Evolutionary conservation across 2,797 vertebrate species (phyloP), one percentile per base, ranked within the genome.

Genomic region (Fistularia tabacaria): DNA sequence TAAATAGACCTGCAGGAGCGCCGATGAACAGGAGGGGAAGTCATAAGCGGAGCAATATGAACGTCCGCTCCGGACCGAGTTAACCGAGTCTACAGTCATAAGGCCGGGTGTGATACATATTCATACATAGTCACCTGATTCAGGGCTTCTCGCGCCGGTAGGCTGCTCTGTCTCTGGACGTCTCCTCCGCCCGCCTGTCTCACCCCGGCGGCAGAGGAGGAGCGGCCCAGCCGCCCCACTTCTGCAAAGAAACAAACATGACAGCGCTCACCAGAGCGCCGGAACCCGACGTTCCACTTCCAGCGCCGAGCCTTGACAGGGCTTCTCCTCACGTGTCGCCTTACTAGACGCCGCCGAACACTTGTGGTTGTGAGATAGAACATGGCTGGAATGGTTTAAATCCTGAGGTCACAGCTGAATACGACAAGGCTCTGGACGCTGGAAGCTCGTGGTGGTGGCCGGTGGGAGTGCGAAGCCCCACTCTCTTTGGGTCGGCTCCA

Each of bases 191-290:
- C 88, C 45, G 89, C 90, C 54, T 94, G 94, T 56, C 93, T 93
- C 47, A 94, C 93, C 51, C 94, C 94, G 0, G 95, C 94, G 65
- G 94, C 93, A 79, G 95, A 96, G 59, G 93, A 94, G 0, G 95
- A 96, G 59, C 94, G 93, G 50, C 95, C 94, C 74, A 97, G 91
- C 64, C 94, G 93, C 77, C 93, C 92, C 75, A 93, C 90, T 84
- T 96, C 94, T 96, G 87, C 15, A 82, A 66, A 57, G 66, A 79
- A 76, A 80, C 65, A 81, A 70, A 71, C 49, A 71, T 81, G 52
- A 77, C 64, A 59, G 49, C 42, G 57, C 61, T 55, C 58, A 55
- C 56, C 54, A 80, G 60, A 77, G 44, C 64, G 11, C 52, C 40
- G 49, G 15, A 55, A 79, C 46, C 69, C 11, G 58, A 67, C 57